Percentiles rank a stretch among this genome's conserved stretches.
These are phyloP conservation scores for Endotricha flammealis DNA, from an alignment of 2,888 invertebrate genomes.

Conservation along the genomic window DNA sequence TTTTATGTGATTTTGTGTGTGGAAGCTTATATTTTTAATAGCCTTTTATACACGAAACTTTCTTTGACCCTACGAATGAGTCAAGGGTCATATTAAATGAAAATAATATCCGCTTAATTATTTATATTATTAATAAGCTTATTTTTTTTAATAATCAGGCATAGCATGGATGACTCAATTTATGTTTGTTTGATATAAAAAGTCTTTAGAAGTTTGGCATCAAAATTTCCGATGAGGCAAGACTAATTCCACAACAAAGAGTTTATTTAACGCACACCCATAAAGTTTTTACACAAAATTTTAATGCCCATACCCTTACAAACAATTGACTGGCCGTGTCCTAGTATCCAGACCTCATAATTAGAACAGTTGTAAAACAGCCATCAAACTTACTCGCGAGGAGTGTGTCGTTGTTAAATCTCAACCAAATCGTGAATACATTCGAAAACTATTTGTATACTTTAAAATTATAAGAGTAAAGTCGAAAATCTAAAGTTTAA, in stretches of 20 bases:
- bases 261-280: constrained; percentile 45
- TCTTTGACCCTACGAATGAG: too few relatives aligned
- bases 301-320: constrained; percentile 46
- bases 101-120: too few relatives aligned
- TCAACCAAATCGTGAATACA: constrained; percentile 21
- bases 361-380: constrained; percentile 73
- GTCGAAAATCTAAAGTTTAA: constrained; percentile 21
- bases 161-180: too few relatives aligned
- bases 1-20: too few relatives aligned
- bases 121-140: too few relatives aligned
- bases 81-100: too few relatives aligned
- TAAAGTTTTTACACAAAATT: constrained; percentile 59
- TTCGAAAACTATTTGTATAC: constrained; percentile 4
- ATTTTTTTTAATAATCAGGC: too few relatives aligned
- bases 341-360: constrained; percentile 65
- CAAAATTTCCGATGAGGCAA: constrained; percentile 22
- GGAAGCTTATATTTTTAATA: too few relatives aligned
- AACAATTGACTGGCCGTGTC: constrained; percentile 55
- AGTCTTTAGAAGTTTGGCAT: neutral
- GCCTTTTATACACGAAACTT: too few relatives aligned
- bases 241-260: constrained; percentile 59
- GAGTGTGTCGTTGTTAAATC: constrained; percentile 52
- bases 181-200: too few relatives aligned
- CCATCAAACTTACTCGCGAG: constrained; percentile 68
- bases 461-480: constrained; percentile 22